Evolutionary conservation across 2,113 vertebrate species (phyloP).

Genomic region (Odocoileus hemionus): DNA sequence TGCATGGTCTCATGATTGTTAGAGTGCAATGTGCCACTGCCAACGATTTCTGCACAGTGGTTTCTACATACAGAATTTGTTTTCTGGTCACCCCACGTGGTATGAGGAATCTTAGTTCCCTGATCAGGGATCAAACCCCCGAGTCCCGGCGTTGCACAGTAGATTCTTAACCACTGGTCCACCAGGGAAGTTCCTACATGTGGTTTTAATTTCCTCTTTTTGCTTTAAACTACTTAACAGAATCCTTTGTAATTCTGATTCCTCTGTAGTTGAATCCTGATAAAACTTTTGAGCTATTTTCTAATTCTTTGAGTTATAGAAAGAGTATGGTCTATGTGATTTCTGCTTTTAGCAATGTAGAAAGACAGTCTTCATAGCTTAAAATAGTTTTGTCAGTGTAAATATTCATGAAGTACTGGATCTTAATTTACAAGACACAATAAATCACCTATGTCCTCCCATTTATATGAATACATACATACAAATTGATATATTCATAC

Average conservation of each 20-base stretch:
- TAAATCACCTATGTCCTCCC: not conserved
- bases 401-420: not conserved
- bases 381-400: not conserved
- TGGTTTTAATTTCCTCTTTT: not conserved
- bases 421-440: not conserved
- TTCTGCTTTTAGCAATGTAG: not conserved
- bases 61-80: not conserved
- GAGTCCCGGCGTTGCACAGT: not conserved
- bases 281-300: not conserved
- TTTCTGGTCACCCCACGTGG: not conserved
- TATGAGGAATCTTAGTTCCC: not conserved
- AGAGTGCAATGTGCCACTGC: not conserved
- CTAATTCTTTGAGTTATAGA: not conserved
- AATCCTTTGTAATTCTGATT: not conserved
- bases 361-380: not conserved
- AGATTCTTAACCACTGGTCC: not conserved
- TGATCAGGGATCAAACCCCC: not conserved
- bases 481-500: not conserved
- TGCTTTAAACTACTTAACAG: not conserved
- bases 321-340: not conserved
- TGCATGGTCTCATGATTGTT: not conserved
- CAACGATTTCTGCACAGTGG: not conserved
- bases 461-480: not conserved
- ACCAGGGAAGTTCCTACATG: not conserved
- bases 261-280: not conserved